phyloP scores from a whole-genome alignment of 2,797 vertebrate genomes.

The Melanotaenia parkinsoni region DNA sequence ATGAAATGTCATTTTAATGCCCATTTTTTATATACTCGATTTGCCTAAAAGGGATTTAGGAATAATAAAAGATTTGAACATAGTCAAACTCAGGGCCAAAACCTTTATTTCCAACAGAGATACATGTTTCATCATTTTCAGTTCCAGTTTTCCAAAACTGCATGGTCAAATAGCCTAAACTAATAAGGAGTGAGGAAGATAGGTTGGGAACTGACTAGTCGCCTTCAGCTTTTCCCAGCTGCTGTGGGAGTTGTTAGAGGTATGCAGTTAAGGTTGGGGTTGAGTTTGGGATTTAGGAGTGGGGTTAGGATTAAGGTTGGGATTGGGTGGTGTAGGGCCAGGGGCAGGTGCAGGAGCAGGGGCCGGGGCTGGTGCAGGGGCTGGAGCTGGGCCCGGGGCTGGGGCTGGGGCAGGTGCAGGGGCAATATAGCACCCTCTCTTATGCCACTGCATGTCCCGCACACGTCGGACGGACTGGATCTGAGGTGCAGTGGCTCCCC shows the following conservation, averaged over 20 bases:
- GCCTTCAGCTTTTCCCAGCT: constrained; percentile 59
- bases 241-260: constrained; percentile 43
- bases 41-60: not conserved
- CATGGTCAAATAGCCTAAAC: constrained; percentile 42
- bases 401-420: constrained; percentile 41
- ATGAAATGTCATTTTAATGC: not conserved
- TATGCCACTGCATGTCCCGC: constrained; percentile 96
- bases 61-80: constrained; percentile 26
- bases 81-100: constrained; percentile 63
- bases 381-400: constrained; percentile 27
- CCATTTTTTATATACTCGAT: not conserved
- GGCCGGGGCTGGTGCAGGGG: not conserved
- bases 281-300: constrained; percentile 54
- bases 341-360: constrained; percentile 23
- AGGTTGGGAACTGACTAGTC: constrained; percentile 29
- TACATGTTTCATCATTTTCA: constrained; percentile 58
- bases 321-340: constrained; percentile 25
- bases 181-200: constrained; percentile 38
- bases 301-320: constrained; percentile 38
- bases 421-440: constrained; percentile 84
- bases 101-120: constrained; percentile 78
- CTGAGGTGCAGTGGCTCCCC: constrained; percentile 90
- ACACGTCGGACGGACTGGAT: constrained; percentile 93
- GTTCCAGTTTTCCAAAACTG: constrained; percentile 53
- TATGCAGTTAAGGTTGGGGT: constrained; percentile 52